These are phyloP conservation scores for Tetropium fuscum DNA, from an alignment of 2,888 invertebrate genomes.

Conservation along the genomic window DNA sequence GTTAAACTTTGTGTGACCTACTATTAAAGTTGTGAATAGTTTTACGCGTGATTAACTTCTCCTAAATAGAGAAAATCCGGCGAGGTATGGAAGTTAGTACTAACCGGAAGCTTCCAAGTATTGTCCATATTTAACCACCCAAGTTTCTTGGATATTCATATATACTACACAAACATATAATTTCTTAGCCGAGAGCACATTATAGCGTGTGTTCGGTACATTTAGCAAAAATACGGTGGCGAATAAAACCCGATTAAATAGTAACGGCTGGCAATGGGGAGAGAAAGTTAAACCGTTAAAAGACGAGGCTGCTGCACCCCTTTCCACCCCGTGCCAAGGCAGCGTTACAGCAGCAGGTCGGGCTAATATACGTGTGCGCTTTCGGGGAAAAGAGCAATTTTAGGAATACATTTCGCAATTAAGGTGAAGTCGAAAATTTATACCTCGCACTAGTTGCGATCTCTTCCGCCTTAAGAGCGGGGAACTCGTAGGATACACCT, in stretches of 20 bases:
- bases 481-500: constrained; percentile 9
- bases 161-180: constrained; percentile 21
- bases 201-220: constrained; percentile 34
- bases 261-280: constrained; percentile 37
- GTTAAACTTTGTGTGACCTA: too few species aligned
- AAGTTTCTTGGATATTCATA: not conserved
- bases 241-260: constrained; percentile 46
- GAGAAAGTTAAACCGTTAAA: constrained; percentile 49
- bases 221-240: constrained; percentile 43
- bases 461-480: constrained; percentile 8
- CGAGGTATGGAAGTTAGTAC: too few species aligned
- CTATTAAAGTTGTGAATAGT: too few species aligned
- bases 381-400: constrained; percentile 52
- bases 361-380: constrained; percentile 48
- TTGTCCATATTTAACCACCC: too few species aligned
- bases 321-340: constrained; percentile 1
- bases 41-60: too few species aligned
- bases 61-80: too few species aligned
- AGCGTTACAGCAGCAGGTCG: constrained; percentile 30
- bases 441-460: constrained; percentile 46
- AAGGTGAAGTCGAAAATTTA: constrained; percentile 57
- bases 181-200: constrained; percentile 25
- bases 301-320: constrained; percentile 36
- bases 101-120: too few species aligned
- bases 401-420: constrained; percentile 58